These are phyloP conservation scores for Heteromurus nitidus DNA, from an alignment of 2,888 invertebrate species.

Conservation along the genomic window DNA sequence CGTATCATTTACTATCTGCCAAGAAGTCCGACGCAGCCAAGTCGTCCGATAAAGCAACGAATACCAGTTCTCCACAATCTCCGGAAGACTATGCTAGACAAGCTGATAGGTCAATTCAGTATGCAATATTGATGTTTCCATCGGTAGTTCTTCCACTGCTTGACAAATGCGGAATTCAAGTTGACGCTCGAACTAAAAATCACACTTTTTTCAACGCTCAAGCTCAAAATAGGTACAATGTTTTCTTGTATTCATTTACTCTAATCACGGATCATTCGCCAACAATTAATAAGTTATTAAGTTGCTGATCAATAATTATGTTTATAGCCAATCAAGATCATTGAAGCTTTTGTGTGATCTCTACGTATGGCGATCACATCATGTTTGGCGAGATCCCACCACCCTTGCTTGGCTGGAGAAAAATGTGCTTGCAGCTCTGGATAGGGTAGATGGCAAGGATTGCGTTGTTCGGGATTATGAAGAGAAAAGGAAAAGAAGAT, in stretches of 20 bases:
- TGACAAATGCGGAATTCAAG: constrained; percentile 85
- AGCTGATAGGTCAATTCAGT: constrained; percentile 82
- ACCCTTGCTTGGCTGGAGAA: constrained; percentile 86
- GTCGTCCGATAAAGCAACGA: constrained; percentile 74
- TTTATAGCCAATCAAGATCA: constrained; percentile 79
- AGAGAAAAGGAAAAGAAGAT: constrained; percentile 80
- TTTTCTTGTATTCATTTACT: not conserved
- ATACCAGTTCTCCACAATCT: constrained; percentile 6
- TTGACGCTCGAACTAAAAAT: constrained; percentile 80
- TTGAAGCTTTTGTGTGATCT: constrained; percentile 83
- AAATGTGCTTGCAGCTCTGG: constrained; percentile 82
- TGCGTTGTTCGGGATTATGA: constrained; percentile 80
- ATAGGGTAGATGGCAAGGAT: constrained; percentile 81
- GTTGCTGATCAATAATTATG: not conserved
- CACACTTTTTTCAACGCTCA: constrained; percentile 78
- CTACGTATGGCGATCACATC: constrained; percentile 84
- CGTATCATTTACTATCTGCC: constrained; percentile 80
- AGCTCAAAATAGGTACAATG: constrained; percentile 71
- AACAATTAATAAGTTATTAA: not conserved
- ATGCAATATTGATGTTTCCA: constrained; percentile 89
- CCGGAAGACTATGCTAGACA: constrained; percentile 72
- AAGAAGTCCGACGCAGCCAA: constrained; percentile 43
- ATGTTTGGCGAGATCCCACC: constrained; percentile 87
- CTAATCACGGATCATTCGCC: not conserved
- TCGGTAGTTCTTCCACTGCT: constrained; percentile 83